Evolutionary conservation across 2,113 vertebrate genomes (phyloP).

Genomic region (Myocastor coypus): DNA sequence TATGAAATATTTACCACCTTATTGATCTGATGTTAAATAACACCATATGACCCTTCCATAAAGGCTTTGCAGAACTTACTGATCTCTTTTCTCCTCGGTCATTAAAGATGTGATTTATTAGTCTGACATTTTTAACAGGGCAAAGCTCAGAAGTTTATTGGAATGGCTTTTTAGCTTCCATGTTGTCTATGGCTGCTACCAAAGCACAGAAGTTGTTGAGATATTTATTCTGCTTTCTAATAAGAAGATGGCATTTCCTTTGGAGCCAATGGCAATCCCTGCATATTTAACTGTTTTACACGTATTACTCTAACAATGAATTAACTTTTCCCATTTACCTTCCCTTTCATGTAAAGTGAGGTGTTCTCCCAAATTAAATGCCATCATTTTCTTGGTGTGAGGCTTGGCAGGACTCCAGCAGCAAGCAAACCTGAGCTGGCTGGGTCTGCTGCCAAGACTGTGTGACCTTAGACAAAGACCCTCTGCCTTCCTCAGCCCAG

Average conservation of each 20-base stretch:
- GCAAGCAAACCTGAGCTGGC: neutral
- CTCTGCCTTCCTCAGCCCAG: constrained; percentile 1
- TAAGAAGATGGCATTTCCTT: neutral
- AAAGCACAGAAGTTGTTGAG: constrained; percentile 45
- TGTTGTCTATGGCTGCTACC: constrained; percentile 76
- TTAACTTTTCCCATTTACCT: constrained; percentile 53
- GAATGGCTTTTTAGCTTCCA: constrained; percentile 71
- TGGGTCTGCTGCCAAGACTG: constrained; percentile 39
- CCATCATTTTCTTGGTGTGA: constrained; percentile 63
- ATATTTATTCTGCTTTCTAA: constrained; percentile 8
- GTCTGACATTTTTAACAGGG: constrained; percentile 80
- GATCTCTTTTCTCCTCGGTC: constrained; percentile 46
- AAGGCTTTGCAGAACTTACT: constrained; percentile 74
- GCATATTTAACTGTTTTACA: constrained; percentile 56
- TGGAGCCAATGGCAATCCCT: constrained; percentile 9
- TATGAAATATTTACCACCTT: constrained; percentile 72
- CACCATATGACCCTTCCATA: constrained; percentile 76
- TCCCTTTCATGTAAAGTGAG: constrained; percentile 31
- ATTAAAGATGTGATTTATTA: constrained; percentile 84
- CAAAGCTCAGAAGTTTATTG: constrained; percentile 78
- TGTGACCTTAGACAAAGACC: constrained; percentile 61
- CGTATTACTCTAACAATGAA: constrained; percentile 50
- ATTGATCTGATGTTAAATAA: constrained; percentile 71
- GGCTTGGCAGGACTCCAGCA: constrained; percentile 65
- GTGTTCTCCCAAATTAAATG: constrained; percentile 23